Base-by-base conservation (phyloP, 2,797 vertebrate genomes). In the Vultur gryphus region DNA sequence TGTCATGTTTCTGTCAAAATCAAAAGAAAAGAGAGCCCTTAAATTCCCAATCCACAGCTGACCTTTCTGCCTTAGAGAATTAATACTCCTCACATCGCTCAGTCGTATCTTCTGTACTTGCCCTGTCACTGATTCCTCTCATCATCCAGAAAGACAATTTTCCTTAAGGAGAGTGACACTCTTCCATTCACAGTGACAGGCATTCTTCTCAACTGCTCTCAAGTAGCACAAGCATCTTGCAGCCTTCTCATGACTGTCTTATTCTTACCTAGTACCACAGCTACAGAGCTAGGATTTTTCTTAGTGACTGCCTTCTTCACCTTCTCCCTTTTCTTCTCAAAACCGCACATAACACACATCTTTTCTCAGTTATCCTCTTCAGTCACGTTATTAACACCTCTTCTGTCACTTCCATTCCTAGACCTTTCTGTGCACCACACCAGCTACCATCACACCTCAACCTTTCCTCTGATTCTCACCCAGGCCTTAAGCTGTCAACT, bases 1-100 rank as follows among this genome's bases (percentile, higher is more conserved):
- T 59, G 76, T 70, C 82, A 91, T 51, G 51, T 72, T 93, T 90
- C 77, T 90, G 84, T 84, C 89, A 96, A 75, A 83, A 91, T 48
- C 35, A 75, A 92, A 84, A 86, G 46, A 46, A 90, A 39, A 59
- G 26, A 55, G 43, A 66, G 24, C 8, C 66, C 37, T 94, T 87
- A 61, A 75, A 83, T 71, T 90, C 71, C 57, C 75, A 91, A 61
- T 33, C 65, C 71, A 49, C 24, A 75, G 18, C 46, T 88, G 54
- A 81, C 46, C 87, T 85, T 90, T 75, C 89, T 84, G 72, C 59
- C 37, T 88, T 37, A 51, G 61, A 84, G 55, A 92, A 93, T 51
- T 71, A 91, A 81, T 59, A 57, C 49, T 81, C 57, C 72, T 76
- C 35, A 58, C 51, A 41, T 59, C 4, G 4, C 28, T 89, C 61